phyloP scores from a whole-genome alignment of 30 jellyfish, hydroid and myxozoan genomes.

The Chrysaora quinquecirrha region DNA sequence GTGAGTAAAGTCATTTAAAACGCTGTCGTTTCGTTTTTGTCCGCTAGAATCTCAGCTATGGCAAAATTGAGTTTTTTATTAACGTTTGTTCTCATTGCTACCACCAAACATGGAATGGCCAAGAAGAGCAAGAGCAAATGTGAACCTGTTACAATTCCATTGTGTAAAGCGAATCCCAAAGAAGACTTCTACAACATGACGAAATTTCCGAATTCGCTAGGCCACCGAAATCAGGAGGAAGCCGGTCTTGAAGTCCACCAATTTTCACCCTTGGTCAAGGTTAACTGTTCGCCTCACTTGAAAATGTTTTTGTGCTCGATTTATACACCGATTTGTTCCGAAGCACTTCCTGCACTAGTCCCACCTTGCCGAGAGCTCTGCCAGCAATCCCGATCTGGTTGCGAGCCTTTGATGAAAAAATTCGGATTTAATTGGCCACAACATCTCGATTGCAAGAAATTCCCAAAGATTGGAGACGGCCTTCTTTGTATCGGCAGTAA shows the following conservation, averaged over 20 bases:
- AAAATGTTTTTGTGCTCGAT: slow-evolving; percentile 77
- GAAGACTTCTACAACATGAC: slow-evolving; percentile 75
- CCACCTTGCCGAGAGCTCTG: slow-evolving; percentile 90
- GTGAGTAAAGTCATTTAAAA: too few species aligned
- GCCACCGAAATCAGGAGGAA: slow-evolving; percentile 84
- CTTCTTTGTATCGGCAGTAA: too few species aligned
- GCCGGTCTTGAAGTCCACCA: slow-evolving; percentile 77
- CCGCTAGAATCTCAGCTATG: too few species aligned
- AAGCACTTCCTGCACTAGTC: slow-evolving; percentile 25
- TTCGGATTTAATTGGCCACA: slow-evolving; percentile 92
- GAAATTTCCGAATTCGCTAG: slow-evolving; percentile 72
- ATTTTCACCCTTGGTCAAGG: slow-evolving; percentile 76
- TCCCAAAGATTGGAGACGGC: slow-evolving; percentile 50
- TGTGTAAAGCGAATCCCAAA: slow-evolving; percentile 33
- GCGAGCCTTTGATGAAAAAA: slow-evolving; percentile 54
- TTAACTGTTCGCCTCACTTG: slow-evolving; percentile 71
- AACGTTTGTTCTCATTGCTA: too few species aligned
- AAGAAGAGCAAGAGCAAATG: too few species aligned
- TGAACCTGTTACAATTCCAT: slow-evolving; percentile 2
- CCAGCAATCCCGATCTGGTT: slow-evolving; percentile 68
- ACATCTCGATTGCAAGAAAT: slow-evolving; percentile 49
- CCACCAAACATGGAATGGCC: too few species aligned
- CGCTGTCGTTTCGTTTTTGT: too few species aligned
- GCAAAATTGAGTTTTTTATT: too few species aligned
- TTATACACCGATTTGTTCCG: slow-evolving; percentile 82